phyloP scores from a whole-genome alignment of 2,888 invertebrate genomes.

The Mimumesa dahlbomi region DNA sequence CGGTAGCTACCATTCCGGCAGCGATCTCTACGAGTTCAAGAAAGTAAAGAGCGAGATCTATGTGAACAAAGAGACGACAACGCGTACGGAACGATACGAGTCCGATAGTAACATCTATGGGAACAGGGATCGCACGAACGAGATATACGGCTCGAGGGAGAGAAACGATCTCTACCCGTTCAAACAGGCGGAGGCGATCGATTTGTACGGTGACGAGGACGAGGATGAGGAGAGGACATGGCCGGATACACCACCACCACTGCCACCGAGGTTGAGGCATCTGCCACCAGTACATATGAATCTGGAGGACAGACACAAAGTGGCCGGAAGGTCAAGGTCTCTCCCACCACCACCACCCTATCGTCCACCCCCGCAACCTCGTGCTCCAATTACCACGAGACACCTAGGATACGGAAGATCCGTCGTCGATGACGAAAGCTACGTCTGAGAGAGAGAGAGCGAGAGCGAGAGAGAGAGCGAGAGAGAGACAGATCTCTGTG shows the following conservation, averaged over 20 bases:
- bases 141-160: constrained; percentile 72
- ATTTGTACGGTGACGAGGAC: constrained; percentile 79
- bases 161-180: constrained; percentile 73
- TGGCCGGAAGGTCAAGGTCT: constrained; percentile 77
- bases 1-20: constrained; percentile 72
- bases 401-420: constrained; percentile 77
- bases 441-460: constrained; percentile 75
- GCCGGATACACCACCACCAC: constrained; percentile 83
- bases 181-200: constrained; percentile 75
- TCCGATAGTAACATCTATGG: constrained; percentile 73
- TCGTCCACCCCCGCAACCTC: constrained; percentile 77
- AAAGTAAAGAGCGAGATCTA: constrained; percentile 75
- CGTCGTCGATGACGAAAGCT: constrained; percentile 78
- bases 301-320: constrained; percentile 82
- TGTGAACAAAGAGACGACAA: constrained; percentile 67
- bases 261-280: constrained; percentile 84
- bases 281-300: constrained; percentile 85
- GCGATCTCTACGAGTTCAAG: constrained; percentile 72
- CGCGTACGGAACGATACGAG: constrained; percentile 67
- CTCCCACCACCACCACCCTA: constrained; percentile 78
- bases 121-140: constrained; percentile 70
- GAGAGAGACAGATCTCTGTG: background rate
- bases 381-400: constrained; percentile 74
- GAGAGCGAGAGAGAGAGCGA: too few relatives aligned
- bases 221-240: constrained; percentile 76